These are phyloP conservation scores for Oreocharis arfaki DNA, from an alignment of 2,113 vertebrate genomes.

Conservation along the genomic window DNA sequence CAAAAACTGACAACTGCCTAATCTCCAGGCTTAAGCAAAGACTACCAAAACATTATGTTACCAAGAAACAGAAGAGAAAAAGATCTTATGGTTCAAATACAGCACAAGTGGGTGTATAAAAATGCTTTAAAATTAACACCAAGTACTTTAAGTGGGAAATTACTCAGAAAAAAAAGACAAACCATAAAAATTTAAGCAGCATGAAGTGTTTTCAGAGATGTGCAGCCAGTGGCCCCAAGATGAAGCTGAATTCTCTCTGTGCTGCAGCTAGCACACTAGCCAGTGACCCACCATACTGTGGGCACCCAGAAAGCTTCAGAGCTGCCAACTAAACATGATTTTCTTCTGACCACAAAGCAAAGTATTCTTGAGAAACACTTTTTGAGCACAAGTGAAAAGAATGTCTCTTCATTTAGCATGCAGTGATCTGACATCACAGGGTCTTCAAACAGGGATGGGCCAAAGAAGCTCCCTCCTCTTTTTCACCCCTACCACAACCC, in stretches of 20 bases:
- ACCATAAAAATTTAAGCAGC: background rate
- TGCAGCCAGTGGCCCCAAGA: background rate
- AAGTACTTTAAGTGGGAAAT: background rate
- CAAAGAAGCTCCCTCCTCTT: background rate
- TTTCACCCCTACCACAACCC: background rate
- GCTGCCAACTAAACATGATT: background rate
- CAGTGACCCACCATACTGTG: background rate
- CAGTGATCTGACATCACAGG: background rate
- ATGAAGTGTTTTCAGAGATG: background rate
- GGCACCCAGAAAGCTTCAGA: background rate
- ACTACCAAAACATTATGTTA: slow-evolving; percentile 46
- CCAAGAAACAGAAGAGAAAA: slow-evolving; percentile 12
- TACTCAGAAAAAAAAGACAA: background rate
- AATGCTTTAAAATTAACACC: slow-evolving; percentile 5
- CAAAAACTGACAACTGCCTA: slow-evolving; percentile 41
- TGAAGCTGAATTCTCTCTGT: background rate
- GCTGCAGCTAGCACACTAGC: background rate
- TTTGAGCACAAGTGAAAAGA: background rate
- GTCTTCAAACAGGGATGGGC: background rate
- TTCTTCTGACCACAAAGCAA: background rate
- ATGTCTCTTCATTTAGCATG: background rate
- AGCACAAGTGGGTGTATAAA: background rate
- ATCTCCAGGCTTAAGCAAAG: slow-evolving; percentile 31
- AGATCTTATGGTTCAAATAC: background rate
- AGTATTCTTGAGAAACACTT: background rate